Evolutionary conservation across 2,797 vertebrate species (phyloP).

Genomic region (Diceros bicornis): DNA sequence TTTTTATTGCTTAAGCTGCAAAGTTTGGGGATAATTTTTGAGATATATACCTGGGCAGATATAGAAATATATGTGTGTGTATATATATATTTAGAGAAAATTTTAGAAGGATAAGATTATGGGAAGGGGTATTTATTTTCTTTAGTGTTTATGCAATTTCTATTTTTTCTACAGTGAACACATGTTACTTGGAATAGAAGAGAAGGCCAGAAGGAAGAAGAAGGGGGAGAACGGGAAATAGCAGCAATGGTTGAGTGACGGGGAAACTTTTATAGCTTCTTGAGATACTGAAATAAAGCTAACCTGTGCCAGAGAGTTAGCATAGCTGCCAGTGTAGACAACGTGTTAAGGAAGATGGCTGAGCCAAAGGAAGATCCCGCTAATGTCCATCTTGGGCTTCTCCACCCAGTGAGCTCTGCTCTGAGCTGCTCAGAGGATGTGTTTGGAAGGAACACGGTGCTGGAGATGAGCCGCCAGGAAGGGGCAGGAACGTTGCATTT

Average conservation of each 20-base stretch:
- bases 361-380: constrained; percentile 77
- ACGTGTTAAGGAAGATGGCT: constrained; percentile 81
- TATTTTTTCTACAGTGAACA: background rate
- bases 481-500: constrained; percentile 75
- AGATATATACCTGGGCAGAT: background rate
- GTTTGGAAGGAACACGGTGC: constrained; percentile 64
- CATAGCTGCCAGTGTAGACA: constrained; percentile 53
- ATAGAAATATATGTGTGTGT: background rate
- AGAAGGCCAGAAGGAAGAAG: background rate
- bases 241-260: background rate
- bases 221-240: background rate
- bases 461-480: background rate
- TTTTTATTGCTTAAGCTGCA: background rate
- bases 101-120: background rate
- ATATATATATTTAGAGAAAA: background rate
- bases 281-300: background rate
- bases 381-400: constrained; percentile 78
- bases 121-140: background rate
- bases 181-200: background rate
- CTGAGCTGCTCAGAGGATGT: constrained; percentile 51
- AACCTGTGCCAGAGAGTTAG: background rate
- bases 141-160: background rate
- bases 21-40: background rate
- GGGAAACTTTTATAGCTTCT: background rate
- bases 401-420: constrained; percentile 77